A percentile compares a stretch with the other conserved stretches of the same genome.
Evolutionary conservation across 2,888 invertebrate species (phyloP).

Genomic region (Ptychoptera contaminata): DNA sequence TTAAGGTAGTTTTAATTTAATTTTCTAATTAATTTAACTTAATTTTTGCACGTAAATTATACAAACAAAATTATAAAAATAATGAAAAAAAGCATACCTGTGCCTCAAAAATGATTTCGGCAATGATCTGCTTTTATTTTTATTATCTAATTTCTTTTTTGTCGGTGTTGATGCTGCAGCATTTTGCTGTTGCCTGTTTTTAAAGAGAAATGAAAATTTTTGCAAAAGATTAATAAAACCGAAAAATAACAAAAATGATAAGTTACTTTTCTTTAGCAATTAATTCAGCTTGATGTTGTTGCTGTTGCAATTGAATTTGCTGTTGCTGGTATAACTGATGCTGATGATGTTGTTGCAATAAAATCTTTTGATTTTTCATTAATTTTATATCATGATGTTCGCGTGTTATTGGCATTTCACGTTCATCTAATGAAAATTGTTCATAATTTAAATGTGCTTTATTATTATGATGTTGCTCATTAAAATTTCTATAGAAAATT

Average conservation of each 20-base stretch:
- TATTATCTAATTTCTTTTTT: background rate
- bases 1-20: too few species aligned
- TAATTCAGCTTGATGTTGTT: too few species aligned
- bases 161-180: background rate
- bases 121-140: conserved; percentile 8
- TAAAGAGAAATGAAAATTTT: background rate
- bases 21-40: too few species aligned
- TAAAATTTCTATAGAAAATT: too few species aligned
- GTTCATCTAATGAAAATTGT: conserved; percentile 18
- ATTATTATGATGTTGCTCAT: background rate
- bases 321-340: too few species aligned
- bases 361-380: conserved; percentile 5
- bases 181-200: background rate
- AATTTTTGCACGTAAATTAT: background rate
- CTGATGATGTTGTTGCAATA: too few species aligned
- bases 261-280: background rate
- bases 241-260: background rate
- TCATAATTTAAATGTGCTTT: conserved; percentile 1
- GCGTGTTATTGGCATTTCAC: conserved; percentile 22
- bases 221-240: too few species aligned
- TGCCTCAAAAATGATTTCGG: conserved; percentile 10
- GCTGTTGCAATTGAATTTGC: too few species aligned
- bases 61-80: background rate
- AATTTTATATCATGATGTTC: conserved; percentile 12
- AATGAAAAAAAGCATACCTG: conserved; percentile 8